Evolutionary conservation across 92 coral and sea anemone species (phyloP), one percentile per base, ranked within the genome.

Genomic region (Porites cylindrica): DNA sequence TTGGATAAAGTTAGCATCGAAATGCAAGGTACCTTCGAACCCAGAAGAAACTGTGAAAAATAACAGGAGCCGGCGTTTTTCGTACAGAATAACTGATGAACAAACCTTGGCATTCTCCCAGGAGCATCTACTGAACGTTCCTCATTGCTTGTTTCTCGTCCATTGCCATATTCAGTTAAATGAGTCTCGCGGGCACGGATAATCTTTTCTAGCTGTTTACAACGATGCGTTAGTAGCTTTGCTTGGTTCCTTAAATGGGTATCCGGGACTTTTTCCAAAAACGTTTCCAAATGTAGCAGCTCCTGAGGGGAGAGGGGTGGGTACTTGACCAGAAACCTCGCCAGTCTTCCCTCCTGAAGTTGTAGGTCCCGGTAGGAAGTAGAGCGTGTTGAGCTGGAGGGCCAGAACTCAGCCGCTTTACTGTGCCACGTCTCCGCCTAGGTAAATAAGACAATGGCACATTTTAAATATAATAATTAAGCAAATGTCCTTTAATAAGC

Each of bases 381-480:
- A 20, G 84, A 78, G 54, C 85, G 70, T 86, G 85, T 76, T 18
- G 86, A 24, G 3, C 90, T 82, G 12, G 92, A 81, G 4, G 94
- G 91, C 91, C 94, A 93, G 85, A 95, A 88, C 61, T 95, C 91
- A 19, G 92, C 85, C 1, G 98, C 98, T 77, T 83, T 86, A 16
- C 80, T 80, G 79, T 88, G 92, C 99, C 99, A 97, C 56, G 75
- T 84, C 78, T 95, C 96, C 26, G 99, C 99, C 99, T 97, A 78
- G 6, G 61, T 38, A 72, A 72, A 26, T 74, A 14, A 21, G 43
- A 17, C 16, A 10, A 56, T 56, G 16, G 0, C 61, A 56, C 47
- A 38, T 38, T 4, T 38, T 38, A 38, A 38, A 38, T 38, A 38
- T 0, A 38, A 38, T 4, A 38, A 38, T 38, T 4, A 4, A 38